Evolutionary conservation across 2,888 invertebrate species (phyloP), one percentile per base, ranked within the genome.

Genomic region (Hedya salicella): DNA sequence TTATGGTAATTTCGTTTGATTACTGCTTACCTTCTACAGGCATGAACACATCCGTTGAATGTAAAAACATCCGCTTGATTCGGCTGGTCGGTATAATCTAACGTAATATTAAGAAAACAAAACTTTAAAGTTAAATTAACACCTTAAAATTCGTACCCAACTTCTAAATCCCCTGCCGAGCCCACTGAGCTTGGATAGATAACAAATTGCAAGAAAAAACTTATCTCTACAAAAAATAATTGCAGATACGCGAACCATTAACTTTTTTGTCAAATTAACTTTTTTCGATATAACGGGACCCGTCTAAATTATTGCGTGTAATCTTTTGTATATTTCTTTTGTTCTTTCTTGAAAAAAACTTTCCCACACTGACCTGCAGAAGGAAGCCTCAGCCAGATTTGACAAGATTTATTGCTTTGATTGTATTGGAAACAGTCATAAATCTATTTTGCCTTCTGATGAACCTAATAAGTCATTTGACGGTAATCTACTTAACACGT

Each of bases 231-330:
- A 78, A 83, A 78, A 87, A 84, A 80, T 81, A 86, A 89, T 89
- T 83, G 88, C 88, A 88, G 88, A 88, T 86, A 87, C 83, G 82
- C 84, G 79, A 84, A 81, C 87, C 88, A 89, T 88, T 89, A 88
- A 81, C 75, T 85, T 86, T 86, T 87, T 87, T 78, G 49, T 71
- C 69, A 74, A 72, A 73, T 79, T 80, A 78, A 71, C 78, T 74
- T 83, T 87, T 88, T 88, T 75, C 70, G 77, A 76, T 76, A 80
- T 89, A 90, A 89, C 90, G 89, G 90, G 82, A 86, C 79, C 78
- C 71, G 73, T 48, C 76, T 79, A 87, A 88, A 89, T 89, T 89
- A 89, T 87, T 85, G 88, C 88, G 86, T 89, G 85, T 89, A 90
- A 89, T 88, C 88, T 88, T 88, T 85, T 85, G 84, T 85, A 71